Base-by-base conservation (phyloP, 2,113 vertebrate genomes). In the Oenanthe oenanthe region DNA sequence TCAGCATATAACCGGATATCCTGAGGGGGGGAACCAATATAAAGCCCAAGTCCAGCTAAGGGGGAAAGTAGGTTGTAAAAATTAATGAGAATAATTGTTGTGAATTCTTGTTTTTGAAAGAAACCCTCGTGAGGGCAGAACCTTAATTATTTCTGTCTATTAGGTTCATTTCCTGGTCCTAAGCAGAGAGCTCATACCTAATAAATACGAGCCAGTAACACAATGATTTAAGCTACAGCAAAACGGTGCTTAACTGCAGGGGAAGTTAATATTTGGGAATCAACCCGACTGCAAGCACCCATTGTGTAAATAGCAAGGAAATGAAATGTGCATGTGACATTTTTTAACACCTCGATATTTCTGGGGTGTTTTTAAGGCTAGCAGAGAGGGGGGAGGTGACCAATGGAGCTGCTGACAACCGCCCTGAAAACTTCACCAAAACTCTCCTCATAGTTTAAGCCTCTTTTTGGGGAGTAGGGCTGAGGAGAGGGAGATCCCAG, bases 51-150 rank as follows among this genome's bases (percentile, higher is more conserved):
- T 51, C 87, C 85, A 96, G 93, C 96, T 84, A 93, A 93, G 48
- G 15, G 97, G 85, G 81, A 97, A 97, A 97, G 94, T 66, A 66
- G 94, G 97, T 97, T 98, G 97, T 98, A 98, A 98, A 98, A 98
- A 97, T 97, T 98, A 98, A 98, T 97, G 98, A 98, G 97, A 98
- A 98, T 98, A 98, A 98, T 97, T 97, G 97, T 98, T 97, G 97
- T 70, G 96, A 98, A 98, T 97, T 98, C 97, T 98, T 95, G 95
- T 86, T 97, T 97, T 97, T 68, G 97, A 80, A 86, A 97, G 93
- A 97, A 95, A 95, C 73, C 77, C 96, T 97, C 95, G 2, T 0
- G 88, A 97, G 96, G 80, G 95, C 93, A 97, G 97, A 98, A 97
- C 97, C 97, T 97, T 98, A 97, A 98, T 98, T 98, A 98, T 98